These are phyloP conservation scores for Liparis tanakae DNA, from an alignment of 2,797 vertebrate species.

Conservation along the genomic window DNA sequence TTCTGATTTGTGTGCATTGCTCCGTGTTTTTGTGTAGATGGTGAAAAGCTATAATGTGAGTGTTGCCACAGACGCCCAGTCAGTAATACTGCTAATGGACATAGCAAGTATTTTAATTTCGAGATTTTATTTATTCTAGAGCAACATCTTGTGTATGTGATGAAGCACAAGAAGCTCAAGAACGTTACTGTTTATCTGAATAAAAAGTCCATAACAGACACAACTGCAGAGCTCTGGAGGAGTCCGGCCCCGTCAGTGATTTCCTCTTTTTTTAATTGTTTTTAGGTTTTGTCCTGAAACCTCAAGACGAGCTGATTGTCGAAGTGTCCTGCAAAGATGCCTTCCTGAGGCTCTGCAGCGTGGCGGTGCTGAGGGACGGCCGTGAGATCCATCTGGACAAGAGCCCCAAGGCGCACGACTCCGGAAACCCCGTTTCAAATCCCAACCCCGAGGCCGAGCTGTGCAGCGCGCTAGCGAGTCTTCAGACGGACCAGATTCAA, in stretches of 20 bases:
- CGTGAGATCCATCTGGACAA: constrained; percentile 66
- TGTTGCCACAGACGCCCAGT: no score
- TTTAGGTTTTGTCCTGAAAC: constrained; percentile 85
- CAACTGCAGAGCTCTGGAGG: no score
- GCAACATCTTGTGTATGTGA: not conserved
- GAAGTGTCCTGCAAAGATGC: constrained; percentile 92
- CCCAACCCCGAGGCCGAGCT: constrained; percentile 89
- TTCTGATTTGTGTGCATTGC: not conserved
- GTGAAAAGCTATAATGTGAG: not conserved
- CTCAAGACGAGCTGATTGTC: constrained; percentile 85
- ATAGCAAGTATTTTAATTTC: no score
- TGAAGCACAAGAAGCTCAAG: not conserved
- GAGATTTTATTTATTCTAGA: no score
- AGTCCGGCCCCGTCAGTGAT: not conserved
- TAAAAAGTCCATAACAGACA: not conserved
- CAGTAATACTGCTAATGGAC: no score
- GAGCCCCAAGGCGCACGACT: not conserved
- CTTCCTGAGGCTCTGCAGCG: constrained; percentile 90
- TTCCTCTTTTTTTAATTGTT: constrained; percentile 15
- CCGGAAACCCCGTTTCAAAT: constrained; percentile 27
- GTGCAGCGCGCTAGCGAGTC: constrained; percentile 90
- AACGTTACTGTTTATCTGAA: not conserved
- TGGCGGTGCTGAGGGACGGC: constrained; percentile 79
- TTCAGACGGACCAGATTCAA: constrained; percentile 85
- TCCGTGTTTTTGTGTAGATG: not conserved